Evolutionary conservation across 2,888 invertebrate species (phyloP), one percentile per base, ranked within the genome.

Genomic region (Drosophila algonquin): DNA sequence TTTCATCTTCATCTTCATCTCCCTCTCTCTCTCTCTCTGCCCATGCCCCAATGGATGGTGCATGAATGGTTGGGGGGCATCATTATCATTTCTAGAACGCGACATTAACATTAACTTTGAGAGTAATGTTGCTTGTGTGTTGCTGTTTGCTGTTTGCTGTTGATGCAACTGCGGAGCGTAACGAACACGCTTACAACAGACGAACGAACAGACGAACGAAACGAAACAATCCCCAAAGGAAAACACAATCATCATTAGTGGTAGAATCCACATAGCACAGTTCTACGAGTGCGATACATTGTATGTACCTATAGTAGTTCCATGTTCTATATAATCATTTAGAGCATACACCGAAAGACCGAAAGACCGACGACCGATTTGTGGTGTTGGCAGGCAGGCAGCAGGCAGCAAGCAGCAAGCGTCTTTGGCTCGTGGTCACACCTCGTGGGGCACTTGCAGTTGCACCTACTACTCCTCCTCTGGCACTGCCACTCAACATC

Each of bases 101-200:
- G 79, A 81, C 82, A 81, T 83, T 77, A 81, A 83, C 82, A 86
- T 83, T 79, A 82, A 85, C 55, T 79, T 68, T 64, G 53, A 69
- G 57, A 67, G 69, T 75, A 70, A 65, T 64, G 63, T 74, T 69
- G 62, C 45, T 59, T 14, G 18, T 40, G 40, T 40, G 14, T 40
- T 40, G 40, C 58, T 51, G 69, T 56, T 60, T 67, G 52, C 57
- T 10, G 32, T 32, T 14, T 62, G 62, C 44, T 75, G 80, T 70
- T 84, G 86, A 80, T 81, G 81, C 84, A 87, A 86, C 86, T 87
- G 79, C 83, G 73, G 83, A 87, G 88, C 88, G 86, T 83, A 86
- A 86, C 86, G 88, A 87, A 85, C 86, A 83, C 75, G 85, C 87
- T 84, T 85, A 84, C 65, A 77, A 63, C 80, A 77, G 79, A 63